Evolutionary conservation across 2,797 vertebrate species (phyloP).

Genomic region (Melanotaenia maccullochi): DNA sequence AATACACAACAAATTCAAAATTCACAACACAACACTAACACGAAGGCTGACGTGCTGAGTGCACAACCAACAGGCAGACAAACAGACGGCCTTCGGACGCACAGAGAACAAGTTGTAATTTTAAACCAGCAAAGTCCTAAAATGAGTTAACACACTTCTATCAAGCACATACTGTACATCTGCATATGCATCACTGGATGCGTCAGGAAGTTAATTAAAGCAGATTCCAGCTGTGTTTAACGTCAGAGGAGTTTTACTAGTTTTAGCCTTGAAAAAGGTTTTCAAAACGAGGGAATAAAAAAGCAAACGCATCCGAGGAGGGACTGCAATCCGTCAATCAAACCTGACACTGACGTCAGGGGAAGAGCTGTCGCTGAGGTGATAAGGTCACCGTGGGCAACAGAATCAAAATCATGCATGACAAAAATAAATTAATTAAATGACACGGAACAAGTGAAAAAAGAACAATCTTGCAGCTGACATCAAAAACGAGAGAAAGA

Average conservation of each 20-base stretch:
- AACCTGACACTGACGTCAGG: conserved; percentile 51
- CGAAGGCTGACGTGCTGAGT: conserved; percentile 23
- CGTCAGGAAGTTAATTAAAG: conserved; percentile 33
- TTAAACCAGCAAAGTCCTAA: conserved; percentile 27
- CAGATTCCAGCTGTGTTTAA: conserved; percentile 25
- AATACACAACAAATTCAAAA: not conserved
- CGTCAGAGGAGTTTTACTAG: conserved; percentile 48
- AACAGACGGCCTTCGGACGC: conserved; percentile 23
- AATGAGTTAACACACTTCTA: conserved; percentile 31
- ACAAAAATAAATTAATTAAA: conserved; percentile 42
- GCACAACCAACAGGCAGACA: conserved; percentile 21
- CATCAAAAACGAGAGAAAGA: conserved; percentile 22
- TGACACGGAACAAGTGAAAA: not conserved
- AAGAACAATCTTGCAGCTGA: conserved; percentile 16
- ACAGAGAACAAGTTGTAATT: conserved; percentile 17
- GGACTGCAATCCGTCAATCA: conserved; percentile 59
- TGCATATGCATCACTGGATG: not conserved
- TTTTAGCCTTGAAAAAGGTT: conserved; percentile 33
- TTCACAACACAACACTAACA: conserved; percentile 14
- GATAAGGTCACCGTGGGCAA: conserved; percentile 68
- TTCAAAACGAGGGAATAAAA: conserved; percentile 47
- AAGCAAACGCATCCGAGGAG: conserved; percentile 51
- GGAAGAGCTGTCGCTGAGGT: conserved; percentile 52
- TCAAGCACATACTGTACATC: conserved; percentile 3
- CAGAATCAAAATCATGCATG: conserved; percentile 55